Evolutionary conservation across 2,113 vertebrate species (phyloP).

Genomic region (Neolamprologus sp.): DNA sequence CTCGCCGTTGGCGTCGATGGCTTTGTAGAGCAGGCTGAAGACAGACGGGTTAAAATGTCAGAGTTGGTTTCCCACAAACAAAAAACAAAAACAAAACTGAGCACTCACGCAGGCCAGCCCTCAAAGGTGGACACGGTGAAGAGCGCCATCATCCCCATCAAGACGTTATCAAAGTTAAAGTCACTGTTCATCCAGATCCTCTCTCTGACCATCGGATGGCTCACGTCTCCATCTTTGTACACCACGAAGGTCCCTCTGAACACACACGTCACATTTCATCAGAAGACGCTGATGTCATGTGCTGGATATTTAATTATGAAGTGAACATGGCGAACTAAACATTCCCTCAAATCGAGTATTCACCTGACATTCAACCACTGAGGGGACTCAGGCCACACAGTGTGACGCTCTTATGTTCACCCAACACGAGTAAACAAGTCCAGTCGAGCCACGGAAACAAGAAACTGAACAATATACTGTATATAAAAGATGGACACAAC

Average conservation of each 20-base stretch:
- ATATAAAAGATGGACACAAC: background rate
- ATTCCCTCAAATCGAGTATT: background rate
- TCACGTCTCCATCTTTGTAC: conserved; percentile 89
- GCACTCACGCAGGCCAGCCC: conserved; percentile 87
- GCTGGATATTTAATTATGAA: rapidly evolving
- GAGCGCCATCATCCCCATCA: conserved; percentile 93
- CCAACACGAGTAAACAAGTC: background rate
- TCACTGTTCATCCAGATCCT: conserved; percentile 89
- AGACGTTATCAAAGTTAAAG: conserved; percentile 93
- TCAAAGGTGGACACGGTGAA: conserved; percentile 96
- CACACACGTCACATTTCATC: background rate
- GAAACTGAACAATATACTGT: background rate
- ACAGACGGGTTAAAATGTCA: background rate
- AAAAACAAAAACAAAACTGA: rapidly evolving
- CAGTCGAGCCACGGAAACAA: background rate
- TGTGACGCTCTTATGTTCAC: background rate
- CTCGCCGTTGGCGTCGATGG: conserved; percentile 87
- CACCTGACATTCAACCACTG: rapidly evolving
- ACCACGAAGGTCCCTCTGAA: conserved; percentile 83
- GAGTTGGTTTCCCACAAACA: background rate
- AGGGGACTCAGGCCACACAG: background rate
- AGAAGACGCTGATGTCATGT: rapidly evolving
- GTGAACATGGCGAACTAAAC: rapidly evolving
- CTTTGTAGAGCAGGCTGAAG: conserved; percentile 84
- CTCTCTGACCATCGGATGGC: conserved; percentile 82